A percentile compares a stretch with the other conserved stretches of the same genome.
phyloP scores from a whole-genome alignment of 35 echinoderm and acorn worm genomes.

The Strongylocentrotus purpuratus region DNA sequence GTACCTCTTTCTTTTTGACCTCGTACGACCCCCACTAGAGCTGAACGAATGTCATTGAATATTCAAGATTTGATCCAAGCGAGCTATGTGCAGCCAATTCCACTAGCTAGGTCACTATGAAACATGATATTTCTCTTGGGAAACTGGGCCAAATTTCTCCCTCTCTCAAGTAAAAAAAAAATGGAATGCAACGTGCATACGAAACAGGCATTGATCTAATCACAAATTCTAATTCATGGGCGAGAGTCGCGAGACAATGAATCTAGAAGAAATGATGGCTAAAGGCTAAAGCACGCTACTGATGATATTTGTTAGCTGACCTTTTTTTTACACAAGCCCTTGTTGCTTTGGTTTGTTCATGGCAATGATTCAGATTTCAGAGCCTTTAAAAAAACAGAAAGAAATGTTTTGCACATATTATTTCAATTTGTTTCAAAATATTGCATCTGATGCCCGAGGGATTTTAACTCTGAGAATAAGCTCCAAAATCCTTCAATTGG shows the following conservation, averaged over 20 bases:
- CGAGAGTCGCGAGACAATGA: not conserved
- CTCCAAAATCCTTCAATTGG: too few relatives aligned
- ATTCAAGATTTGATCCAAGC: not conserved
- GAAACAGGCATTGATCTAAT: not conserved
- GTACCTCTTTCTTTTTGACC: not conserved
- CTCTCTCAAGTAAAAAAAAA: not conserved
- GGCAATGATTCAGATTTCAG: too few relatives aligned
- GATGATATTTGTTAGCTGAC: not conserved
- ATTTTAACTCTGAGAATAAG: too few relatives aligned
- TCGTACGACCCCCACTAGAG: not conserved
- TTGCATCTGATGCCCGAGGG: too few relatives aligned
- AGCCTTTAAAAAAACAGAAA: too few relatives aligned
- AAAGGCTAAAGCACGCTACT: not conserved
- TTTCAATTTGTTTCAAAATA: too few relatives aligned
- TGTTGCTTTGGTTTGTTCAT: too few relatives aligned
- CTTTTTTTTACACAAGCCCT: not conserved
- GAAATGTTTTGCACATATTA: too few relatives aligned
- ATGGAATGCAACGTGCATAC: not conserved
- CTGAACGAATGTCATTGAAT: not conserved
- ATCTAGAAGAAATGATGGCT: too few relatives aligned
- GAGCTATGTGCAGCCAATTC: not conserved
- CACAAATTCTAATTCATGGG: not conserved
- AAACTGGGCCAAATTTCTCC: not conserved
- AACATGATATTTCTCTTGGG: not conserved
- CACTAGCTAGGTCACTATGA: not conserved